Evolutionary conservation across 23 tunicate genomes (phyloP), one percentile per base, ranked within the genome.

Genomic region (Ciona savignyi): DNA sequence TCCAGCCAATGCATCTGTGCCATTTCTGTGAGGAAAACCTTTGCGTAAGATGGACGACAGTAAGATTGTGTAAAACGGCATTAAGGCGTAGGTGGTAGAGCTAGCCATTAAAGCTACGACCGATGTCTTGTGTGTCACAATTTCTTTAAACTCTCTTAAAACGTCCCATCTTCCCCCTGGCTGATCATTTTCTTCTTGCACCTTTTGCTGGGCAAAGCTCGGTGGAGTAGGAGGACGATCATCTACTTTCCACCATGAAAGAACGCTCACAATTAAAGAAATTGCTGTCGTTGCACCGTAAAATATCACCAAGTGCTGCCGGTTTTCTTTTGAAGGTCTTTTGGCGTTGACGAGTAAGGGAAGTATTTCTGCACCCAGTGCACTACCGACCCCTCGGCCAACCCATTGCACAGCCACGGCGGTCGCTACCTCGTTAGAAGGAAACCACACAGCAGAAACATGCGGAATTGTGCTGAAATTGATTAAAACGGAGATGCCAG

Each of bases 331-430:
- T 2, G 11, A 29, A 15, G 73, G 3, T 4, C 61, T 23, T 20
- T 72, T 49, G 4, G 27, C 64, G 64, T 51, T 23, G 30, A 42
- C 31, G 1, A 71, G 1, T 25, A 61, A 21, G 2, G 77, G 72
- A 20, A 81, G 81, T 2, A 83, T 22, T 25, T 67, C 15, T 24
- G 75, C 35, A 19, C 87, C 87, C 23, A 83, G 42, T 1, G 81
- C 80, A 30, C 75, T 81, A 15, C 87, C 87, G 22, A 76, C 48
- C 29, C 87, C 87, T 68, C 81, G 35, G 4, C 60, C 87, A 20
- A 83, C 80, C 27, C 75, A 76, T 68, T 83, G 87, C 0, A 69
- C 51, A 4, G 87, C 87, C 24, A 83, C 76, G 2, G 87, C 87
- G 4, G 67, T 75, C 34, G 87, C 81, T 11, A 83, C 87, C 61